A percentile compares a stretch with the other conserved stretches of the same genome.
Conservation (phyloP, 2,797 vertebrate genomes). For the Galagoides demidoff region DNA sequence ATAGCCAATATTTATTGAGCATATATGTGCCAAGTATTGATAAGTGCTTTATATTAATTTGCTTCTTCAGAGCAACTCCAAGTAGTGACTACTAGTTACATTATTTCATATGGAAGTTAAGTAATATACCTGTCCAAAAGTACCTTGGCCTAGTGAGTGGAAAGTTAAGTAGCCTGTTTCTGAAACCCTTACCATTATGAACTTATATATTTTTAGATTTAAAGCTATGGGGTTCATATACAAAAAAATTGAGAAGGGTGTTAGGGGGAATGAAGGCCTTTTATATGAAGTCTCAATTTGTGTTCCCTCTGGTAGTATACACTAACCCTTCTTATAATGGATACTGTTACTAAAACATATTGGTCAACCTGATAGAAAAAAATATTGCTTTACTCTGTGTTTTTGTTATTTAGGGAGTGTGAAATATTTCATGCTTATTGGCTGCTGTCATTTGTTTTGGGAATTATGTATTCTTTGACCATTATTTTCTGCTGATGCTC, state of each 20-base stretch:
- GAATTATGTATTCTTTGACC: background rate
- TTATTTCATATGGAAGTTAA: slow-evolving; percentile 20
- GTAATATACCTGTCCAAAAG: background rate
- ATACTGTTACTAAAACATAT: background rate
- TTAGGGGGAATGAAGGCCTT: background rate
- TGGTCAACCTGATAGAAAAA: background rate
- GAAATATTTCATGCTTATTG: background rate
- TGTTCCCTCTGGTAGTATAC: background rate
- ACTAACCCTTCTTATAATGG: background rate
- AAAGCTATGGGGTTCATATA: background rate
- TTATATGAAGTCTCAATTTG: background rate
- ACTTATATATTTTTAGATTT: background rate
- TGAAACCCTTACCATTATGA: background rate
- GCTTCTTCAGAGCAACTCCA: background rate
- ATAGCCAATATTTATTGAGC: background rate
- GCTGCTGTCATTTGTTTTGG: background rate
- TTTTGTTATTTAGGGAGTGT: background rate
- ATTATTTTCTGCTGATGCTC: background rate
- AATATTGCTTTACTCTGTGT: background rate
- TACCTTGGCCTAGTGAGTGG: background rate
- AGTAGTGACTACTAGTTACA: background rate
- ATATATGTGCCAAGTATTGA: background rate
- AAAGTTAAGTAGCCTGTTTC: background rate
- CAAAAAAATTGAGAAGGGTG: background rate
- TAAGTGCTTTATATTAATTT: background rate